phyloP scores from a whole-genome alignment of 2,113 vertebrate species.

The Mionectes macconnelli region DNA sequence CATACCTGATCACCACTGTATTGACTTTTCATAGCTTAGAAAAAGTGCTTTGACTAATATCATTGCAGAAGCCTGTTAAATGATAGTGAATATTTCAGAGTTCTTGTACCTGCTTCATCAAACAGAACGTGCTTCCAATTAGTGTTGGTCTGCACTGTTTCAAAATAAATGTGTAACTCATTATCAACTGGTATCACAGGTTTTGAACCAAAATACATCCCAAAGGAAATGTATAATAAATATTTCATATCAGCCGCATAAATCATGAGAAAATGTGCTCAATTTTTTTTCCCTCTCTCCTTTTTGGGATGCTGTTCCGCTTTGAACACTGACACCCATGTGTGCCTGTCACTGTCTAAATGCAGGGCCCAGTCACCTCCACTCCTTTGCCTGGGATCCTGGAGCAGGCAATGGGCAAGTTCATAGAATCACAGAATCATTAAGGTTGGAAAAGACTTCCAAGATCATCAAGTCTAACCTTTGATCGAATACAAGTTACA shows the following conservation, averaged over 20 bases:
- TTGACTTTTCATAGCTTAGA: neutral
- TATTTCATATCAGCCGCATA: slow-evolving; percentile 33
- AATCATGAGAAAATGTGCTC: slow-evolving; percentile 35
- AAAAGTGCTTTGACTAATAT: slow-evolving; percentile 43
- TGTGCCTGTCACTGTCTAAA: neutral
- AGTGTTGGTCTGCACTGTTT: slow-evolving; percentile 37
- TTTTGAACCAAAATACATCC: slow-evolving; percentile 42
- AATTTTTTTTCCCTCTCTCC: neutral
- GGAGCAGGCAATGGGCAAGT: neutral
- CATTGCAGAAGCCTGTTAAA: slow-evolving; percentile 11
- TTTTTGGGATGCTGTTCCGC: neutral
- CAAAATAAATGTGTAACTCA: slow-evolving; percentile 64
- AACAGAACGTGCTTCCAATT: slow-evolving; percentile 68
- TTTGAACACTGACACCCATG: neutral
- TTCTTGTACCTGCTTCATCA: slow-evolving; percentile 49
- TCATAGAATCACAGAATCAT: neutral
- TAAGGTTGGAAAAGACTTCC: neutral
- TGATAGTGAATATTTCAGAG: slow-evolving; percentile 28
- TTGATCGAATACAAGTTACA: neutral
- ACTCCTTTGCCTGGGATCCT: neutral
- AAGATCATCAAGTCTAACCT: neutral
- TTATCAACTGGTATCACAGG: slow-evolving; percentile 65
- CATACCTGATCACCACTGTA: neutral
- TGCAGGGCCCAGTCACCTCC: neutral
- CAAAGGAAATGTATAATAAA: slow-evolving; percentile 70